A percentile compares a stretch with the other conserved stretches of the same genome.
These are phyloP conservation scores for Sylvia atricapilla DNA, from an alignment of 2,113 vertebrate species.

Conservation along the genomic window DNA sequence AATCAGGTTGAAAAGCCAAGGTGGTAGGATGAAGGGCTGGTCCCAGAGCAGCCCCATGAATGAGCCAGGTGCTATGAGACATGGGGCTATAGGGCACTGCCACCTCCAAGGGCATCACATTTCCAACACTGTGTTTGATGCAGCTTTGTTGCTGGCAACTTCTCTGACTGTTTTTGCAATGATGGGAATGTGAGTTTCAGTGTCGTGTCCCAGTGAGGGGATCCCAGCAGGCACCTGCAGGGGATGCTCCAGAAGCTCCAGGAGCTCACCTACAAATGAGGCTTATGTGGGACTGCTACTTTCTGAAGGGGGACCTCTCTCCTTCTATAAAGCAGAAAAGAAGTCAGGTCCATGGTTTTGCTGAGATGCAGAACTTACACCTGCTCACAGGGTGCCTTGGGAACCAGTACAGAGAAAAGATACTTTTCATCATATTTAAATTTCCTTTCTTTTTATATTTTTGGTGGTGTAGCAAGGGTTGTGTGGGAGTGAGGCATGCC, in stretches of 20 bases:
- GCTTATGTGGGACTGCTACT: neutral
- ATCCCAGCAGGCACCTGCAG: neutral
- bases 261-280: accelerated
- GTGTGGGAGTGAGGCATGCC: accelerated
- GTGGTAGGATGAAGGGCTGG: neutral
- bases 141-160: neutral
- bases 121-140: neutral
- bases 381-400: neutral
- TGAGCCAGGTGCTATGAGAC: neutral
- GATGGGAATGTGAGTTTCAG: accelerated
- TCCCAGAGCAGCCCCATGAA: neutral
- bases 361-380: neutral
- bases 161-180: neutral
- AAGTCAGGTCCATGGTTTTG: neutral
- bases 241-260: neutral
- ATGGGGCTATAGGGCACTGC: neutral
- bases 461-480: neutral
- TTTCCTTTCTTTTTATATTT: neutral
- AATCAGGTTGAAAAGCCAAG: neutral
- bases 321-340: neutral
- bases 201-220: accelerated
- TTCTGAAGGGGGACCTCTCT: neutral
- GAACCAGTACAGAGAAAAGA: neutral
- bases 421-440: neutral
- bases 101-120: accelerated